These are phyloP conservation scores for Lasius fuliginosus DNA, from an alignment of 2,888 invertebrate species.

Conservation along the genomic window DNA sequence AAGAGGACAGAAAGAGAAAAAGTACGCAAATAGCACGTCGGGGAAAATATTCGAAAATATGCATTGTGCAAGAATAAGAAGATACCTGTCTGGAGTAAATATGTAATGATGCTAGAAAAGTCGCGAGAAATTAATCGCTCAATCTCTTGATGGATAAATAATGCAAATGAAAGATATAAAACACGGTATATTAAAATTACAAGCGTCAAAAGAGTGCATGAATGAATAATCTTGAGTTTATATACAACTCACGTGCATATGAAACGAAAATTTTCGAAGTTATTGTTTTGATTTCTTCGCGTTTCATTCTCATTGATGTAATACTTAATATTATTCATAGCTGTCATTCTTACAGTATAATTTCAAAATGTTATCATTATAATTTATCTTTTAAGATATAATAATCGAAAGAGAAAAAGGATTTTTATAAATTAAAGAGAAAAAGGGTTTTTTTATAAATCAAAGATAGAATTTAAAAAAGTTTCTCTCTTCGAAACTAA, in stretches of 20 bases:
- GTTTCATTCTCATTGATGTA: neutral
- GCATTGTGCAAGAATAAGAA: constrained; percentile 9
- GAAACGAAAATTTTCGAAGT: neutral
- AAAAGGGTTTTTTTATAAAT: constrained; percentile 12
- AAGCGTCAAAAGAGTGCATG: neutral
- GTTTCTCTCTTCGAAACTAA: neutral
- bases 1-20: neutral
- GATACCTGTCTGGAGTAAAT: constrained; percentile 34
- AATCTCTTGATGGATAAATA: constrained; percentile 49
- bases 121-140: constrained; percentile 47
- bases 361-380: neutral
- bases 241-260: neutral
- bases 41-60: constrained; percentile 51
- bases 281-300: neutral
- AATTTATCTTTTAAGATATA: neutral
- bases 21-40: constrained; percentile 9
- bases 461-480: neutral
- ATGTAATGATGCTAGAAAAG: constrained; percentile 40
- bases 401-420: neutral
- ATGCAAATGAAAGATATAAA: neutral
- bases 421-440: constrained; percentile 10
- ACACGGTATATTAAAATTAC: constrained; percentile 60
- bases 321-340: neutral
- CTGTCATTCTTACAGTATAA: neutral
- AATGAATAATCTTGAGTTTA: neutral